Evolutionary conservation across 2,888 invertebrate genomes (phyloP), one percentile per base, ranked within the genome.

Genomic region (Lysandra coridon): DNA sequence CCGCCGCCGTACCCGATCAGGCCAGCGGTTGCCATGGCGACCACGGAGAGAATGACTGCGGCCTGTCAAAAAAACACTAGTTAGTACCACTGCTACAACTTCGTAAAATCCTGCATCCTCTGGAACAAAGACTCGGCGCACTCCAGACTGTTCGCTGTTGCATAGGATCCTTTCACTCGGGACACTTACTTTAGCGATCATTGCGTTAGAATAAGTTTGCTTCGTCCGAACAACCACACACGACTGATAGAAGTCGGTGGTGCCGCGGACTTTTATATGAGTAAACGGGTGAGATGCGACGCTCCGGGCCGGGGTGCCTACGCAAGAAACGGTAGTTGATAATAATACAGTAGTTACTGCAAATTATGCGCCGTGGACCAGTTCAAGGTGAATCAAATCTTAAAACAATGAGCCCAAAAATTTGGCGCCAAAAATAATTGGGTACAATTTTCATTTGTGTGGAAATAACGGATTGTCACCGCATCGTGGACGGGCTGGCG

Each of bases 241-340:
- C 94, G 89, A 94, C 94, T 94, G 93, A 90, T 94, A 89, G 85
- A 86, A 88, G 89, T 85, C 85, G 87, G 85, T 84, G 86, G 83
- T 86, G 84, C 85, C 88, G 86, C 86, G 88, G 88, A 90, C 94
- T 94, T 94, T 91, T 94, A 94, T 94, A 94, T 93, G 89, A 88
- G 89, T 88, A 88, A 88, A 88, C 86, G 84, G 85, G 86, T 86
- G 89, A 93, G 93, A 93, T 92, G 92, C 89, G 88, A 88, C 86
- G 89, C 83, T 75, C 84, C 88, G 83, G 64, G 83, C 87, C 88
- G 86, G 88, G 84, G 86, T 82, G 86, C 88, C 87, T 89, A 91
- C 90, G 93, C 93, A 92, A 94, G 91, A 92, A 87, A 93, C 91
- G 89, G 92, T 89, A 92, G 93, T 92, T 92, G 89, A 94, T 94